phyloP scores from a whole-genome alignment of 37 sponge, comb jelly and placozoan species.

The Axinella damicornis region DNA sequence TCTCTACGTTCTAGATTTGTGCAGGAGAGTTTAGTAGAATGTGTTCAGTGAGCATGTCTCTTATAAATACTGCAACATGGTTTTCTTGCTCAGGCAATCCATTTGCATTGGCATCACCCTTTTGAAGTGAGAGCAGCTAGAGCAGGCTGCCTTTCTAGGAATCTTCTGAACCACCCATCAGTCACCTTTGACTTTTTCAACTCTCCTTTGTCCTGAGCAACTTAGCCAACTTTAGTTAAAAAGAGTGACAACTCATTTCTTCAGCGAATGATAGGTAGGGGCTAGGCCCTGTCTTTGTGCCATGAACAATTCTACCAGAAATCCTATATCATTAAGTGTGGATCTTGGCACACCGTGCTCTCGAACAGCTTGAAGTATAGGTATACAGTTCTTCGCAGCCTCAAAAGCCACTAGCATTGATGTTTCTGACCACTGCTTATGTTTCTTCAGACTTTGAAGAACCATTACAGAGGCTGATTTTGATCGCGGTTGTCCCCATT shows the following conservation, averaged over 20 bases:
- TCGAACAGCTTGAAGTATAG: constrained; percentile 14
- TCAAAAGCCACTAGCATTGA: constrained; percentile 23
- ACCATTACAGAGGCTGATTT: too few species aligned
- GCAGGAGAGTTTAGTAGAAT: too few species aligned
- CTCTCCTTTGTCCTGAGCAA: constrained; percentile 30
- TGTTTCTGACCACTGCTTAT: too few species aligned
- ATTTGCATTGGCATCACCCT: constrained; percentile 41
- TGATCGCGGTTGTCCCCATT: too few species aligned
- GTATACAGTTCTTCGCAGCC: constrained; percentile 10
- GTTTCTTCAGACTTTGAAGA: too few species aligned
- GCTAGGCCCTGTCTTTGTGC: constrained; percentile 38
- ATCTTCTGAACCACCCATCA: constrained; percentile 51
- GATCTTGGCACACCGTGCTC: constrained; percentile 32
- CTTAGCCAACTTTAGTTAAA: constrained; percentile 11
- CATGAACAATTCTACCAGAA: constrained; percentile 32
- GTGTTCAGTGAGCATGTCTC: too few species aligned
- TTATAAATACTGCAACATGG: too few species aligned
- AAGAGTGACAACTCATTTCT: constrained; percentile 21
- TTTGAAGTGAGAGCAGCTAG: constrained; percentile 26
- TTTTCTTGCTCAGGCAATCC: constrained; percentile 24
- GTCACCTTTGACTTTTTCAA: constrained; percentile 5
- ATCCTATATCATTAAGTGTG: constrained; percentile 20
- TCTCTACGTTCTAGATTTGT: too few species aligned
- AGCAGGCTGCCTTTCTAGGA: constrained; percentile 37
- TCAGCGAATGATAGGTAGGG: constrained; percentile 22